These are phyloP conservation scores for Psophia crepitans DNA, from an alignment of 2,113 vertebrate genomes.

Conservation along the genomic window DNA sequence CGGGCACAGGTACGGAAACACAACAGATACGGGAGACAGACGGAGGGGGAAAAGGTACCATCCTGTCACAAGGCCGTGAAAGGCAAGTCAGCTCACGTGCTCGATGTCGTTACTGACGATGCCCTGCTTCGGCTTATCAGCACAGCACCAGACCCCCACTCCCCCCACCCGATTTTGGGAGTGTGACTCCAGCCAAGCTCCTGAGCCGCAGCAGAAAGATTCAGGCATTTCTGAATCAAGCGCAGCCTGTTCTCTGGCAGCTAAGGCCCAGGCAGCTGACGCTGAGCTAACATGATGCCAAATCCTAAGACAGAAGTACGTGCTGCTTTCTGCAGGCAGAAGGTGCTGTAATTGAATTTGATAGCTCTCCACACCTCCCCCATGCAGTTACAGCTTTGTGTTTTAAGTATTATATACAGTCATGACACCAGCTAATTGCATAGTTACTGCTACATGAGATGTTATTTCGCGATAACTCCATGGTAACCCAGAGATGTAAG, in stretches of 20 bases:
- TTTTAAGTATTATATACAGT: constrained; percentile 71
- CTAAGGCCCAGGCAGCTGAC: constrained; percentile 63
- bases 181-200: constrained; percentile 12
- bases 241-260: constrained; percentile 69
- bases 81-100: background rate
- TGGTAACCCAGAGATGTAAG: constrained; percentile 67
- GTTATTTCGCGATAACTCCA: constrained; percentile 68
- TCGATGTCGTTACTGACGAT: background rate
- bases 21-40: background rate
- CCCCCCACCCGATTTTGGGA: background rate
- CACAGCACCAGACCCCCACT: constrained; percentile 9
- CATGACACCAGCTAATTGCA: constrained; percentile 57
- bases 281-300: constrained; percentile 65
- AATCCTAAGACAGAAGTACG: constrained; percentile 64
- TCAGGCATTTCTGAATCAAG: constrained; percentile 44
- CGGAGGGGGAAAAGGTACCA: background rate
- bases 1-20: background rate
- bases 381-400: constrained; percentile 66
- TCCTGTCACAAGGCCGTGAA: background rate
- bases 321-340: constrained; percentile 64
- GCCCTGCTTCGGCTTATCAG: background rate
- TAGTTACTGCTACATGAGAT: constrained; percentile 60
- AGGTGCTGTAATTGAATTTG: constrained; percentile 61
- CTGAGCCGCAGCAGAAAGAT: constrained; percentile 11
- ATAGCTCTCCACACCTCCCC: constrained; percentile 66